phyloP scores from a whole-genome alignment of 1,140 invertebrate genomes.

The Daktulosphaira vitifoliae region DNA sequence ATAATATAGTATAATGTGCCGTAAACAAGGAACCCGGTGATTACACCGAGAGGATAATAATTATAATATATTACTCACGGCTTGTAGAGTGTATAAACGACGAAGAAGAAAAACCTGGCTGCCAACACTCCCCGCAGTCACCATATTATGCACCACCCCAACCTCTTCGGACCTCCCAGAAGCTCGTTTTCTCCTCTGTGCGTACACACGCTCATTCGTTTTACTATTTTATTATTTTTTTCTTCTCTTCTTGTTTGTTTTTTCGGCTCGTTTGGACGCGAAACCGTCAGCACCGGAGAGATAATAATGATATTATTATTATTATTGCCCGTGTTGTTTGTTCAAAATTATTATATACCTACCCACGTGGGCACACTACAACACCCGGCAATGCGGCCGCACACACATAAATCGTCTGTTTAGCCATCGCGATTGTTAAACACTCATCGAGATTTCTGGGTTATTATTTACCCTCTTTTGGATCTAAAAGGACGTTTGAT shows the following conservation, averaged over 20 bases:
- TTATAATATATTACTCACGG: conserved; percentile 27
- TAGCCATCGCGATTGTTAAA: not conserved
- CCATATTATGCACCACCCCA: conserved; percentile 18
- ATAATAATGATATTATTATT: conserved; percentile 13
- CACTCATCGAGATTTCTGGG: no score
- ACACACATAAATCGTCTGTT: conserved; percentile 15
- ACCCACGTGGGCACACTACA: conserved; percentile 6
- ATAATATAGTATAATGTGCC: not conserved
- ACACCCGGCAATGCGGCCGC: conserved; percentile 15
- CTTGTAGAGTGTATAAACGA: not conserved
- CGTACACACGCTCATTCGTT: not conserved
- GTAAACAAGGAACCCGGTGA: conserved; percentile 18
- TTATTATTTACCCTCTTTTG: no score
- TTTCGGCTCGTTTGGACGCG: conserved; percentile 25
- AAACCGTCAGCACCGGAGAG: conserved; percentile 14
- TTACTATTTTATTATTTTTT: not conserved
- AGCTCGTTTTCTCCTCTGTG: conserved; percentile 19
- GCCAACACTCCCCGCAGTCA: conserved; percentile 30
- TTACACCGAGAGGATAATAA: conserved; percentile 8
- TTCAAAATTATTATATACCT: not conserved
- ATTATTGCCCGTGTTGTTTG: not conserved
- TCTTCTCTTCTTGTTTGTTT: conserved; percentile 20
- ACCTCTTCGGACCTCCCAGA: conserved; percentile 27
- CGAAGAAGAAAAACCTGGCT: not conserved
- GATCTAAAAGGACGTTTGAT: no score